Base-by-base conservation (phyloP, 2,113 vertebrate species). In the Micromys minutus region DNA sequence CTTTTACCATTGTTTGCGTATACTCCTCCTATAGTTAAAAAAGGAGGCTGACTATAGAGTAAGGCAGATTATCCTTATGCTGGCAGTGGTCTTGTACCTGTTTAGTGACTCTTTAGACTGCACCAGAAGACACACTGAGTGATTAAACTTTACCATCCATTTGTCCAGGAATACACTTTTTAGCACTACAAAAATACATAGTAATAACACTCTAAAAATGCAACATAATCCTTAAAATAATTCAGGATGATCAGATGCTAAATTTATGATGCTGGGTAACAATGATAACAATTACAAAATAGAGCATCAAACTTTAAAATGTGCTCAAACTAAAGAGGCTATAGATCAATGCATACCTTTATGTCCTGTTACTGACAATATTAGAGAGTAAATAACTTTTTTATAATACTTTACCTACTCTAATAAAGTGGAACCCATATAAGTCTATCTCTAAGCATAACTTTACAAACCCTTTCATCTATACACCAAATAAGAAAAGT, bases 251-350 rank as follows among this genome's bases (percentile, higher is more conserved):
- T 6, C 90, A 55, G 50, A 5, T 92, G 59, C 22, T 95, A 90
- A 92, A 88, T 55, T 71, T 19, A 42, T 76, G 52, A 95, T 94
- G 72, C 84, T 52, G 7, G 36, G n/a, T 57, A 94, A 93, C 6
- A 74, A 87, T 31, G 74, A 81, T 31, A 93, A 57, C 39, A 80
- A 36, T 59, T 61, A 59, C n/a, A 61, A 83, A 16, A 77, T 13
- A 80, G 5, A 77, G 29, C 75, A 79, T 2, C 13, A 55, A n/a
- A 91, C 67, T 74, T 88, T 7, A 59, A 17, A 90, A 81, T 77
- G 45, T 65, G 85, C 79, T 87, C 55, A 34, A 59, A 95, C 10
- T n/a, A 86, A 90, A 81, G 12, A 97, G 71, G 36, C 86, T 57
- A 36, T 69, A 42, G 19, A 59, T 71, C 65, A 89, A 39, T 87